Evolutionary conservation across 2,888 invertebrate species (phyloP).

Genomic region (Ennomos fuscantarius): DNA sequence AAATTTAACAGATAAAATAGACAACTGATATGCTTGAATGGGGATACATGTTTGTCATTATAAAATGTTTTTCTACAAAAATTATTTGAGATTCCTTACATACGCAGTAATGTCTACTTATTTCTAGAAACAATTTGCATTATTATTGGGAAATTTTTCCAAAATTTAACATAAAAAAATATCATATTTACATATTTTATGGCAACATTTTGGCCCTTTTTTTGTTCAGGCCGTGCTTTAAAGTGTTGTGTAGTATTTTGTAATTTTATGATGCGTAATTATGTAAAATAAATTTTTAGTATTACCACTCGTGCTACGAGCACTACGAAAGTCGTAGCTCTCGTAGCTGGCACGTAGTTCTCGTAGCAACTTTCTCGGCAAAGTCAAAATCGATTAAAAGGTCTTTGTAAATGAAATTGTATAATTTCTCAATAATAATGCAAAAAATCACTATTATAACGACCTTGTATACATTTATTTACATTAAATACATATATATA

Average conservation of each 20-base stretch:
- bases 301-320: background rate
- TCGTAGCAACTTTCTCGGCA: too few species aligned
- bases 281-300: too few species aligned
- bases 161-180: too few species aligned
- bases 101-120: conserved; percentile 27
- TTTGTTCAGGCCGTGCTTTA: too few species aligned
- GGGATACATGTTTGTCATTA: conserved; percentile 22
- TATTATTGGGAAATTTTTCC: conserved; percentile 10
- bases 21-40: conserved; percentile 29
- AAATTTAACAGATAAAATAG: conserved; percentile 14
- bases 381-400: too few species aligned
- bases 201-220: too few species aligned
- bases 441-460: conserved; percentile 35
- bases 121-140: conserved; percentile 7
- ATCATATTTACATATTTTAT: too few species aligned
- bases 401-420: too few species aligned
- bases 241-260: too few species aligned
- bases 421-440: conserved; percentile 23
- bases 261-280: too few species aligned
- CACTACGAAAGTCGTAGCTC: conserved; percentile 5
- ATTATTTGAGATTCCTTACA: conserved; percentile 27
- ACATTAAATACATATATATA: conserved; percentile 61
- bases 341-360: too few species aligned
- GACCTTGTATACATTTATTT: conserved; percentile 48
- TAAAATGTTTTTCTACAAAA: conserved; percentile 31